These are phyloP conservation scores for Laodelphax striatellus DNA, from an alignment of 1,140 invertebrate species.

Conservation along the genomic window DNA sequence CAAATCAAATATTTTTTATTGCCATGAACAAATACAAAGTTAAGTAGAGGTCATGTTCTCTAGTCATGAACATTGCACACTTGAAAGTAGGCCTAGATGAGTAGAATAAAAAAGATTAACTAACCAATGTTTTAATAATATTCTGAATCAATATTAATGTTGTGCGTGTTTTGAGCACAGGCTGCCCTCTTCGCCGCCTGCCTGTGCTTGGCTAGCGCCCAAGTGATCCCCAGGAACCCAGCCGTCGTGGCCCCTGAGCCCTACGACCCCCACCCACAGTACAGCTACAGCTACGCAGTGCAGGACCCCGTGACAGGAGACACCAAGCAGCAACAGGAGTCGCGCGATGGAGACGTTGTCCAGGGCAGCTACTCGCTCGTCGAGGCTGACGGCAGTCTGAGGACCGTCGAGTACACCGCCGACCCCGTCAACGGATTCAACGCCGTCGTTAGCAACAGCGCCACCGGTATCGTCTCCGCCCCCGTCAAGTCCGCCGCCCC, in stretches of 20 bases:
- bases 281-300: slow-evolving; percentile 41
- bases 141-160: no score
- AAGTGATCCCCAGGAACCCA: not conserved
- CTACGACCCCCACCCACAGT: slow-evolving; percentile 29
- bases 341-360: slow-evolving; percentile 36
- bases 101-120: no score
- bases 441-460: slow-evolving; percentile 45
- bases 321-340: slow-evolving; percentile 38
- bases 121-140: no score
- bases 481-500: not conserved
- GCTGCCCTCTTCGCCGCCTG: not conserved
- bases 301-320: slow-evolving; percentile 38
- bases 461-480: slow-evolving; percentile 13
- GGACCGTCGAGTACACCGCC: slow-evolving; percentile 45
- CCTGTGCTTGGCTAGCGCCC: not conserved
- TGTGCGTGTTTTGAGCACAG: not conserved
- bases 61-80: no score
- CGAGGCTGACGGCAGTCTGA: slow-evolving; percentile 40
- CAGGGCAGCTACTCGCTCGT: slow-evolving; percentile 38
- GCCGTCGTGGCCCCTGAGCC: slow-evolving; percentile 16
- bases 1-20: no score
- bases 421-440: slow-evolving; percentile 50
- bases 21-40: no score
- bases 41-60: no score
- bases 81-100: no score